Percentiles rank a stretch among this genome's conserved stretches.
Evolutionary conservation across 2,113 vertebrate species (phyloP).

Genomic region (Alosa alosa): DNA sequence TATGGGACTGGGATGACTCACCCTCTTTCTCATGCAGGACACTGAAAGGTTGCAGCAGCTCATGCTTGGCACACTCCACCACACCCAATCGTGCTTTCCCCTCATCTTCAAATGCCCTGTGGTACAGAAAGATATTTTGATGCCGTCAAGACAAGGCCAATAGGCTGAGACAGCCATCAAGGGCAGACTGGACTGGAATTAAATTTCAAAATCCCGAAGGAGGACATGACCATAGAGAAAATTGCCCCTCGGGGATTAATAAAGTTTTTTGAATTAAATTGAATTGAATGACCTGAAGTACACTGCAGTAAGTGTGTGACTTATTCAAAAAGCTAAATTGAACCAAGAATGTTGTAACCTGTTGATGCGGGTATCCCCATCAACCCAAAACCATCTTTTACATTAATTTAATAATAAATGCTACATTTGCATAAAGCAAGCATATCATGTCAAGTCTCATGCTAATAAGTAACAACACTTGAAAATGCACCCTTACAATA

Average conservation of each 20-base stretch:
- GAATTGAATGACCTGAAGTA: neutral
- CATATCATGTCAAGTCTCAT: no score
- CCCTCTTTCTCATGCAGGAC: conserved; percentile 97
- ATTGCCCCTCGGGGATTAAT: no score
- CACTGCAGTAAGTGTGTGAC: neutral
- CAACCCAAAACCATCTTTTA: no score
- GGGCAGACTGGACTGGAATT: conserved; percentile 15
- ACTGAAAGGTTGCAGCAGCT: conserved; percentile 92
- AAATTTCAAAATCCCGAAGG: neutral
- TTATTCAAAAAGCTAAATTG: neutral
- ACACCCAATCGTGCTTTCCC: conserved; percentile 93
- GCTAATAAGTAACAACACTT: no score
- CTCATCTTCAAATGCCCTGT: conserved; percentile 94
- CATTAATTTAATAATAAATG: no score
- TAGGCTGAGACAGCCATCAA: neutral
- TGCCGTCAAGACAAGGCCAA: neutral
- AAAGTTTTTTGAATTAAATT: no score
- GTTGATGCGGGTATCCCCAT: no score
- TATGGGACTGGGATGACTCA: conserved; percentile 58
- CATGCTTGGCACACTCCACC: conserved; percentile 95
- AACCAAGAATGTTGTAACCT: neutral
- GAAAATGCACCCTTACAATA: no score
- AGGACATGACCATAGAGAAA: neutral
- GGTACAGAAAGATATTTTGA: neutral
- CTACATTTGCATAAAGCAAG: no score